These are phyloP conservation scores for Theretra japonica DNA, from an alignment of 2,888 invertebrate genomes.

Conservation along the genomic window DNA sequence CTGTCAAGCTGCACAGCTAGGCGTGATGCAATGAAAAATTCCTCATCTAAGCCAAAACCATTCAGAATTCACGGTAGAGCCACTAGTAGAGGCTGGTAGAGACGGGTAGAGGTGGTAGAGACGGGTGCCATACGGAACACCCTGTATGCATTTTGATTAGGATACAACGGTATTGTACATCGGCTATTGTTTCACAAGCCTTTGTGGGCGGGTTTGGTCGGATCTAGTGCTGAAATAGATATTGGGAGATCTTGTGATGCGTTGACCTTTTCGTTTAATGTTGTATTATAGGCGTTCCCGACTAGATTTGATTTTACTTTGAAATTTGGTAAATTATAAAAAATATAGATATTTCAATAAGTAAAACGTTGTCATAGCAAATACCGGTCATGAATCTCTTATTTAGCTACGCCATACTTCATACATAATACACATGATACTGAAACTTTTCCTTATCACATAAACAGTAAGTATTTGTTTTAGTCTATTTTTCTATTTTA, in stretches of 20 bases:
- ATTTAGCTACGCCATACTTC: too few species aligned
- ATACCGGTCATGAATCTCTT: too few species aligned
- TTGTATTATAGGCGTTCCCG: too few species aligned
- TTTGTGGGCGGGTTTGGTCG: constrained; percentile 10
- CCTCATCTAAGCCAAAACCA: constrained; percentile 40
- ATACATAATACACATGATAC: too few species aligned
- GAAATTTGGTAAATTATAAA: too few species aligned
- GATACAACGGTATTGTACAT: constrained; percentile 15
- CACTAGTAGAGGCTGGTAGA: constrained; percentile 40
- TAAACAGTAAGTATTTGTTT: too few species aligned
- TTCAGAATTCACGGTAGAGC: constrained; percentile 54
- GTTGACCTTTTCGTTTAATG: background rate
- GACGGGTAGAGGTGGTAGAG: background rate
- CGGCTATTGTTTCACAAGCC: constrained; percentile 13
- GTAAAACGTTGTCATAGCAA: too few species aligned
- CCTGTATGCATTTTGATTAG: constrained; percentile 24
- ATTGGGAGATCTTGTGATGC: background rate
- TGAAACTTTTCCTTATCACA: too few species aligned
- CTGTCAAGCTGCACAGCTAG: background rate
- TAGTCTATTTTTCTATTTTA: too few species aligned
- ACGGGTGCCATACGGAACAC: background rate
- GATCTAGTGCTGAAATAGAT: background rate
- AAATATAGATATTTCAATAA: too few species aligned
- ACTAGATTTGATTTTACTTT: too few species aligned
- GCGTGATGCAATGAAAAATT: constrained; percentile 49